Conservation (phyloP, 2,888 invertebrate genomes). For the Frankliniella intonsa region DNA sequence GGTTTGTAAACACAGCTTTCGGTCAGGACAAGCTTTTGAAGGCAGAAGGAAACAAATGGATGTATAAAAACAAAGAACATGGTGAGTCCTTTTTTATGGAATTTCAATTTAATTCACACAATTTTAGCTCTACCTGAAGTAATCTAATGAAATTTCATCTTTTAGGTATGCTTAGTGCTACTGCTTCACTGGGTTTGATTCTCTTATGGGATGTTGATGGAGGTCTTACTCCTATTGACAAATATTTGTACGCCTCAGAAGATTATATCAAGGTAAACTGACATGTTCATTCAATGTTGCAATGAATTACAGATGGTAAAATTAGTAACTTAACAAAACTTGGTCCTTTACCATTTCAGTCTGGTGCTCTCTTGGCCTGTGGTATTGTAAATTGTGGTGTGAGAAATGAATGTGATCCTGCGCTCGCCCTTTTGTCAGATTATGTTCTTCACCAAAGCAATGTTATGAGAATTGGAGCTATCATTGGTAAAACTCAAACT, state of each 20-base stretch:
- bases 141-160: constrained; percentile 30
- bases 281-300: not conserved
- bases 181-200: constrained; percentile 92
- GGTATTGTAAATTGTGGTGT: constrained; percentile 98
- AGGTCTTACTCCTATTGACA: constrained; percentile 95
- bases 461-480: constrained; percentile 80
- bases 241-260: constrained; percentile 91
- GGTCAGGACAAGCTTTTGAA: constrained; percentile 92
- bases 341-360: constrained; percentile 46
- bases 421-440: constrained; percentile 89
- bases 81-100: constrained; percentile 45
- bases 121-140: constrained; percentile 29
- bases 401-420: constrained; percentile 96
- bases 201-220: constrained; percentile 98
- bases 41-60: constrained; percentile 79
- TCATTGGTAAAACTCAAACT: constrained; percentile 51
- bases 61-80: constrained; percentile 97
- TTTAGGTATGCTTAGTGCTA: constrained; percentile 88
- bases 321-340: not conserved
- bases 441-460: constrained; percentile 82
- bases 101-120: not conserved
- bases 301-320: not conserved
- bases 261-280: constrained; percentile 80
- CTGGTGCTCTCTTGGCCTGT: constrained; percentile 91
- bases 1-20: constrained; percentile 97